These are phyloP conservation scores for Drosophila ohnishii DNA, from an alignment of 1,140 invertebrate genomes.

Conservation along the genomic window DNA sequence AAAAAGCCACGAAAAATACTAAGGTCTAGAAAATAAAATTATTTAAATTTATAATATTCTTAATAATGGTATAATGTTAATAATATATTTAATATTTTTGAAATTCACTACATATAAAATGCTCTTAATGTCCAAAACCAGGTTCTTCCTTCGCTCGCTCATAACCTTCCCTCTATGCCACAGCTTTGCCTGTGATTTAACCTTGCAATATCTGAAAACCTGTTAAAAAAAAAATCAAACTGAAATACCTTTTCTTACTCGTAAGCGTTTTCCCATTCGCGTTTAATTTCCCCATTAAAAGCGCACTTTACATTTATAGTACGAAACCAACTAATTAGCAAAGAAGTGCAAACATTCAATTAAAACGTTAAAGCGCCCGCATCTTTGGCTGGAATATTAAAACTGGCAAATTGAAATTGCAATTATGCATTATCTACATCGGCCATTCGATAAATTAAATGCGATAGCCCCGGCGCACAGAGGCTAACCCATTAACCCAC, in stretches of 20 bases:
- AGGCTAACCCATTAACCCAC: constrained; percentile 38
- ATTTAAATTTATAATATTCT: no score
- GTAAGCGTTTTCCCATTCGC: background rate
- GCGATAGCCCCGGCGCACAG: constrained; percentile 31
- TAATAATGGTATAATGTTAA: no score
- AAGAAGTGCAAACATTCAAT: constrained; percentile 18
- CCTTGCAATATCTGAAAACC: background rate
- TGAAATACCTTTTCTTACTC: background rate
- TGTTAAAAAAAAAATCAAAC: background rate
- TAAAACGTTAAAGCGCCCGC: constrained; percentile 19
- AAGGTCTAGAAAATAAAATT: no score
- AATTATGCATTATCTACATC: constrained; percentile 49
- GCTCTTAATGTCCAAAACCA: no score
- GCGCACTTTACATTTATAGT: constrained; percentile 3
- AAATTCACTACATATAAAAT: no score
- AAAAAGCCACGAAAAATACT: no score
- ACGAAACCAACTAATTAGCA: constrained; percentile 21
- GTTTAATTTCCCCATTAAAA: constrained; percentile 1
- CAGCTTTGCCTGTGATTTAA: background rate
- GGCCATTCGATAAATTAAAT: constrained; percentile 41
- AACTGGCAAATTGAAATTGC: constrained; percentile 42
- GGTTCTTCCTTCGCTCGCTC: no score
- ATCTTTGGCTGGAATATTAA: constrained; percentile 32
- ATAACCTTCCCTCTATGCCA: no score
- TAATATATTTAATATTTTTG: no score